Percentiles rank a stretch among this genome's conserved stretches.
Evolutionary conservation across 2,888 invertebrate genomes (phyloP).

Genomic region (Hyppa rectilinea): DNA sequence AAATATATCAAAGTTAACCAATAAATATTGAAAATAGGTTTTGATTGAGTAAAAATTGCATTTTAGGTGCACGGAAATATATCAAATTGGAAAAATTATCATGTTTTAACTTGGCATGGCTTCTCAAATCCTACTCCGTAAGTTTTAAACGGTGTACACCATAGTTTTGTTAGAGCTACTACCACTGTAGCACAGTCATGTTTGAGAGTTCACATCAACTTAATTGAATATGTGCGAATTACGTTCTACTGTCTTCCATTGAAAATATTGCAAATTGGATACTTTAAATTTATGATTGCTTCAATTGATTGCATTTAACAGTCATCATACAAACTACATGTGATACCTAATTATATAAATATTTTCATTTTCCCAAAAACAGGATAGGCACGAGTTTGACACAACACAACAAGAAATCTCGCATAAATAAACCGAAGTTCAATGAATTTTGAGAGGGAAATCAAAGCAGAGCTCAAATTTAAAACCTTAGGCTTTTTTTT

Average conservation of each 20-base stretch:
- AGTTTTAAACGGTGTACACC: neutral
- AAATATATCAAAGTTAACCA: too few relatives aligned
- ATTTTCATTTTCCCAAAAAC: neutral
- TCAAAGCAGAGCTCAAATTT: neutral
- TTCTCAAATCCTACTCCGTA: neutral
- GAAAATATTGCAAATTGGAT: neutral
- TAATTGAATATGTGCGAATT: constrained; percentile 2
- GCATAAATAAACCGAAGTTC: neutral
- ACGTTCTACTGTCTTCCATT: neutral
- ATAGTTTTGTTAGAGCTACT: neutral
- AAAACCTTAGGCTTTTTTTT: too few relatives aligned
- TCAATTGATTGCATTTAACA: constrained; percentile 19
- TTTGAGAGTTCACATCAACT: constrained; percentile 1
- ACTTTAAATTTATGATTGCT: constrained; percentile 17
- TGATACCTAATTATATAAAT: neutral
- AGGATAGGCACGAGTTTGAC: neutral
- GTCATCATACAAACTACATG: too few relatives aligned
- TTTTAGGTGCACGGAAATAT: neutral
- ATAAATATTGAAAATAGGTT: neutral
- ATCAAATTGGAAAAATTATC: neutral
- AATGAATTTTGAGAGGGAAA: neutral
- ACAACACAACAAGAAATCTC: neutral
- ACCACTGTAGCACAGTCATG: neutral
- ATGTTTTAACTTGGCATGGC: neutral
- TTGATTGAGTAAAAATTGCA: neutral